These are phyloP conservation scores for Cyclopterus lumpus DNA, from an alignment of 2,797 vertebrate species.

Conservation along the genomic window DNA sequence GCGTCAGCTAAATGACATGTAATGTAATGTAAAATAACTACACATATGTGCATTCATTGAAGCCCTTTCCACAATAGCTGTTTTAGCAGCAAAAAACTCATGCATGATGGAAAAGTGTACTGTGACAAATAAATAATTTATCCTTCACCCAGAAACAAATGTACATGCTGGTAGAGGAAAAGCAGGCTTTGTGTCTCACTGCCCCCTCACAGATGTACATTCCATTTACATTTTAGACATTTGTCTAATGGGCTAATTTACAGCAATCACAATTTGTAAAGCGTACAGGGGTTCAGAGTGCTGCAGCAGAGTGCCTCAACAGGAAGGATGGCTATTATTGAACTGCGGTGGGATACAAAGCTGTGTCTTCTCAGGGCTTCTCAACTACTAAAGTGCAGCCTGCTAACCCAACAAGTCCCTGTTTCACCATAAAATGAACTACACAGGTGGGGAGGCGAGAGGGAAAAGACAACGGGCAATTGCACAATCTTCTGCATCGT, in stretches of 20 bases:
- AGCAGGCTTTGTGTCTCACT: neutral
- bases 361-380: neutral
- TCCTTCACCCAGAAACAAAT: neutral
- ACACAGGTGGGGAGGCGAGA: neutral
- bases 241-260: constrained; percentile 24
- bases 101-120: neutral
- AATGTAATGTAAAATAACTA: too few relatives aligned
- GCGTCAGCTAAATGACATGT: too few relatives aligned
- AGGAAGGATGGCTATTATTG: neutral
- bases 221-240: constrained; percentile 3
- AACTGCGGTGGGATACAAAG: constrained; percentile 17
- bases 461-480: neutral
- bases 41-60: neutral
- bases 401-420: neutral
- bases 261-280: constrained; percentile 29
- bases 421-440: neutral
- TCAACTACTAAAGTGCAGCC: neutral
- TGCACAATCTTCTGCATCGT: neutral
- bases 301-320: neutral
- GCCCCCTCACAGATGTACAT: constrained; percentile 4
- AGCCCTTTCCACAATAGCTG: neutral
- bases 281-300: constrained; percentile 1
- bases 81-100: neutral
- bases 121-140: neutral
- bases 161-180: neutral